Conservation (phyloP, 1,140 invertebrate genomes). For the Teleogryllus occipitalis region DNA sequence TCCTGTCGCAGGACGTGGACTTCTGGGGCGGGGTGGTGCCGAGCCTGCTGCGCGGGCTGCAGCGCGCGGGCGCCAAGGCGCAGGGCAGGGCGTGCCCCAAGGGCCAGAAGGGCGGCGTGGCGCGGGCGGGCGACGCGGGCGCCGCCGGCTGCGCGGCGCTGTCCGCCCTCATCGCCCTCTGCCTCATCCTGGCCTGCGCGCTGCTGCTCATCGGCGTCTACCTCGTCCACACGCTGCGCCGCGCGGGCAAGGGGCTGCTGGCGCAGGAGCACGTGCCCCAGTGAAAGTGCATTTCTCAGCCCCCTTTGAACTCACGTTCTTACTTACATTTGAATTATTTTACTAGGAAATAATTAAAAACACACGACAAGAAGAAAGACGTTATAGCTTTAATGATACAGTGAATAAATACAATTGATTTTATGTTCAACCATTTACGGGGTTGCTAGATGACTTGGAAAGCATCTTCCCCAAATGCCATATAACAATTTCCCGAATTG, state of each 20-base stretch:
- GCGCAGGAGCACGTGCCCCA: not conserved
- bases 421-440: no score
- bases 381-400: no score
- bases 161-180: not conserved
- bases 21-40: not conserved
- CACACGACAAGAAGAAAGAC: no score
- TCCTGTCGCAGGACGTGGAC: not conserved
- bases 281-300: not conserved
- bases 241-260: not conserved
- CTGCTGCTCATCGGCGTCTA: not conserved
- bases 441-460: no score
- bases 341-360: no score
- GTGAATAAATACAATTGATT: no score
- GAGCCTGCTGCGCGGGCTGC: not conserved
- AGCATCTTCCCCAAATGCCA: no score
- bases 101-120: no score
- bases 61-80: not conserved
- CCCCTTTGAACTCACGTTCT: no score
- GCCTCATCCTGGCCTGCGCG: not conserved
- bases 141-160: not conserved
- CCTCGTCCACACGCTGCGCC: not conserved
- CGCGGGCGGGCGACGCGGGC: no score
- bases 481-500: no score
- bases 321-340: no score
- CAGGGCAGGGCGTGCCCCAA: not conserved